Conservation (phyloP, 2,113 vertebrate species). For the Madoqua kirkii region DNA sequence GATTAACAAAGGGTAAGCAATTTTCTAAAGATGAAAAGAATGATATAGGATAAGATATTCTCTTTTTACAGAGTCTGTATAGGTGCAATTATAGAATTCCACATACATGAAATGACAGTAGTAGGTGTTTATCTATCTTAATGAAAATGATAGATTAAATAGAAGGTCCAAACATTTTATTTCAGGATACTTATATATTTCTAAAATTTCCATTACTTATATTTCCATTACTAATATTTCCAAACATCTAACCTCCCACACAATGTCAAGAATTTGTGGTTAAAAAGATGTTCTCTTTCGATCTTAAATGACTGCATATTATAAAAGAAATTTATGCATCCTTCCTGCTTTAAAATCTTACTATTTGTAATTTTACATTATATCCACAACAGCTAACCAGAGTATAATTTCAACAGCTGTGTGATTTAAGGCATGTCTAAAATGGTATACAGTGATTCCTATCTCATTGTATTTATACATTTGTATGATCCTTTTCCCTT, state of each 20-base stretch:
- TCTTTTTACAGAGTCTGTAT: neutral
- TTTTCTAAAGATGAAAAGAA: neutral
- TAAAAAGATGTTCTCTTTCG: neutral
- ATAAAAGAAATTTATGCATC: neutral
- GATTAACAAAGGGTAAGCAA: neutral
- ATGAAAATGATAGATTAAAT: neutral
- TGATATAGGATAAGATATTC: neutral
- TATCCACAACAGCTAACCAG: neutral
- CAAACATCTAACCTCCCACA: neutral
- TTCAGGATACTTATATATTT: slow-evolving; percentile 3
- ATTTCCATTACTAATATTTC: neutral
- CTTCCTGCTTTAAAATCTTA: neutral
- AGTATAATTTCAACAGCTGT: neutral
- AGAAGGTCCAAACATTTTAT: neutral
- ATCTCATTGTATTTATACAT: neutral
- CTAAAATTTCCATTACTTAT: neutral
- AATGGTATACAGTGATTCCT: neutral
- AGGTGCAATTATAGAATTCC: neutral
- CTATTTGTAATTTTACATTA: neutral
- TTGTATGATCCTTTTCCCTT: neutral
- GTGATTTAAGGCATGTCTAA: neutral
- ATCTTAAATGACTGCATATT: neutral
- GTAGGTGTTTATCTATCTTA: neutral
- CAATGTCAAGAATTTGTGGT: neutral
- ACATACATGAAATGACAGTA: neutral